phyloP scores from a whole-genome alignment of 2,797 vertebrate species.

The Lycodopsis pacificus region DNA sequence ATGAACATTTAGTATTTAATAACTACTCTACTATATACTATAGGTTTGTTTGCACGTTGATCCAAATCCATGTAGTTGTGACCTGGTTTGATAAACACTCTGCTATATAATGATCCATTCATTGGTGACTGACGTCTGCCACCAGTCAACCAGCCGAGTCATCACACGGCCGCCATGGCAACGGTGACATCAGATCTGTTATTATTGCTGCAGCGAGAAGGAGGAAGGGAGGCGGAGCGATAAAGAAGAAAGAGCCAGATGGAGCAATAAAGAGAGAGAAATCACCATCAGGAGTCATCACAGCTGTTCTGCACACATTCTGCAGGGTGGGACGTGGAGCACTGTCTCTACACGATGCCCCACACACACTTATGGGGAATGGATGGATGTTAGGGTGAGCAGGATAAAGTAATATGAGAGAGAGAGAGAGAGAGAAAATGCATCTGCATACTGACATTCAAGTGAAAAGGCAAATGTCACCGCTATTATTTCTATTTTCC shows the following conservation, averaged over 20 bases:
- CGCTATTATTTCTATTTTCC: neutral
- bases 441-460: neutral
- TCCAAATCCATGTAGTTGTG: neutral
- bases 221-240: slow-evolving; percentile 28
- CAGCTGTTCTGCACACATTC: neutral
- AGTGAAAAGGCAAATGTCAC: neutral
- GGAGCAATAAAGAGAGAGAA: slow-evolving; percentile 36
- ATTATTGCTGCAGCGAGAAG: slow-evolving; percentile 47
- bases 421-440: neutral
- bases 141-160: slow-evolving; percentile 29
- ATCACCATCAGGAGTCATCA: slow-evolving; percentile 11
- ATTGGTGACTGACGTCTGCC: slow-evolving; percentile 13
- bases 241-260: slow-evolving; percentile 39
- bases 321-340: neutral
- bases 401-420: neutral
- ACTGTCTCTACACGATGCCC: no score
- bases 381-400: neutral
- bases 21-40: no score
- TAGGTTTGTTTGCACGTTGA: neutral
- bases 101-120: neutral
- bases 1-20: neutral
- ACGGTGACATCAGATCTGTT: slow-evolving; percentile 67
- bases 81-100: neutral
- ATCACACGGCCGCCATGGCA: slow-evolving; percentile 64
- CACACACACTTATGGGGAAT: neutral